These are phyloP conservation scores for Microtus pennsylvanicus DNA, from an alignment of 2,113 vertebrate species.

Conservation along the genomic window DNA sequence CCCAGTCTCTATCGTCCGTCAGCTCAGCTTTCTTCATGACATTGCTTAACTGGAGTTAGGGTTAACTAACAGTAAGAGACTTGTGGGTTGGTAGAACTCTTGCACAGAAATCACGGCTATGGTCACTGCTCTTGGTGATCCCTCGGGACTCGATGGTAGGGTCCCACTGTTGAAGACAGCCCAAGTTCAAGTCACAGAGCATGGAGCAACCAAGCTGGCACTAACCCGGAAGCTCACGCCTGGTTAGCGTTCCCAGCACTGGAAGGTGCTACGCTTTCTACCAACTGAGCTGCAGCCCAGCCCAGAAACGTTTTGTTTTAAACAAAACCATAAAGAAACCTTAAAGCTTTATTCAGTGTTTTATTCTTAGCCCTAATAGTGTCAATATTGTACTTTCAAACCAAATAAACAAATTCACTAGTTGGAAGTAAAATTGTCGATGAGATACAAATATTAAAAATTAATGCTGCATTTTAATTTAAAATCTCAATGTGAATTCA, in stretches of 20 bases:
- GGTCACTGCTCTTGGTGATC: not conserved
- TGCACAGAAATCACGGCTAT: not conserved
- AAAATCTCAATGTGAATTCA: not conserved
- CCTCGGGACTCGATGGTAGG: not conserved
- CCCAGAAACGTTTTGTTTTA: not conserved
- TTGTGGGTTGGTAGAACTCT: not conserved
- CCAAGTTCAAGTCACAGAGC: not conserved
- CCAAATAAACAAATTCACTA: not conserved
- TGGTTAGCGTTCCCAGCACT: not conserved
- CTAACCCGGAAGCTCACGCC: not conserved
- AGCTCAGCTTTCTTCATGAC: not conserved
- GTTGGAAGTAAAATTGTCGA: not conserved
- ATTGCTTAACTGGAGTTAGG: not conserved
- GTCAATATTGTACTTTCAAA: not conserved
- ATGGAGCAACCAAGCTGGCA: not conserved
- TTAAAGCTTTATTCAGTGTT: not conserved
- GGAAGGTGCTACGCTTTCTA: not conserved
- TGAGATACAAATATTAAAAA: not conserved
- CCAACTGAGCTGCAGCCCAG: not conserved
- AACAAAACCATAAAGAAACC: slow-evolving; percentile 1
- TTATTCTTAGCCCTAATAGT: not conserved
- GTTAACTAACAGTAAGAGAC: not conserved
- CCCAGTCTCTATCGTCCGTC: not conserved
- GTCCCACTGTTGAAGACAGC: not conserved
- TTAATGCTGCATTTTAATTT: not conserved